Conservation (phyloP, 2,113 vertebrate species). For the Leucopsar rothschildi region DNA sequence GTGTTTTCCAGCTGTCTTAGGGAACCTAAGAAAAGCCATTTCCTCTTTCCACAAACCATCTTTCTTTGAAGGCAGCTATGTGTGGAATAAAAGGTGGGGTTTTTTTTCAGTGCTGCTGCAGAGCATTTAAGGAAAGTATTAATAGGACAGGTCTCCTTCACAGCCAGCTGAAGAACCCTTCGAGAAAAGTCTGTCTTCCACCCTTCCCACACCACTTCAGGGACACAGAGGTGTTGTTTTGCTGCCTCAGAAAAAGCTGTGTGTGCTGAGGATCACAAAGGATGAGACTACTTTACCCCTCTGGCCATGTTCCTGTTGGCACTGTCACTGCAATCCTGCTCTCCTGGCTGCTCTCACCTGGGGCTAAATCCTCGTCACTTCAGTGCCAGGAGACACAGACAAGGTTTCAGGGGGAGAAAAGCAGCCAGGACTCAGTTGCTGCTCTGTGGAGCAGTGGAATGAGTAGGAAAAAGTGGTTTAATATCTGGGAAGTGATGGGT, state of each 20-base stretch:
- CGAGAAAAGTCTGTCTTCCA: background rate
- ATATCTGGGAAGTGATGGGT: background rate
- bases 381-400: background rate
- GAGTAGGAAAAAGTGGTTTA: background rate
- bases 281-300: background rate
- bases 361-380: background rate
- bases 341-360: background rate
- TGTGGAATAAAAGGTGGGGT: background rate
- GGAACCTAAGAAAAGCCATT: conserved; percentile 48
- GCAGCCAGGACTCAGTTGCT: background rate
- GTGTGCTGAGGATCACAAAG: background rate
- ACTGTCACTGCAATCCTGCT: background rate
- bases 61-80: conserved; percentile 29
- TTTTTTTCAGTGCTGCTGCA: background rate
- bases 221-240: background rate
- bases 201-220: background rate
- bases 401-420: background rate
- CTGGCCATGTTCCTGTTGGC: background rate
- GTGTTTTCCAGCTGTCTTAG: conserved; percentile 36
- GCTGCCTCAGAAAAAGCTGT: background rate
- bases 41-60: conserved; percentile 33
- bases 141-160: background rate
- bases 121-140: conserved; percentile 15
- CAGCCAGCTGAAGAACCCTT: background rate
- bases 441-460: background rate